These are phyloP conservation scores for Benitochromis conjunctus DNA, from an alignment of 2,113 vertebrate species.

Conservation along the genomic window DNA sequence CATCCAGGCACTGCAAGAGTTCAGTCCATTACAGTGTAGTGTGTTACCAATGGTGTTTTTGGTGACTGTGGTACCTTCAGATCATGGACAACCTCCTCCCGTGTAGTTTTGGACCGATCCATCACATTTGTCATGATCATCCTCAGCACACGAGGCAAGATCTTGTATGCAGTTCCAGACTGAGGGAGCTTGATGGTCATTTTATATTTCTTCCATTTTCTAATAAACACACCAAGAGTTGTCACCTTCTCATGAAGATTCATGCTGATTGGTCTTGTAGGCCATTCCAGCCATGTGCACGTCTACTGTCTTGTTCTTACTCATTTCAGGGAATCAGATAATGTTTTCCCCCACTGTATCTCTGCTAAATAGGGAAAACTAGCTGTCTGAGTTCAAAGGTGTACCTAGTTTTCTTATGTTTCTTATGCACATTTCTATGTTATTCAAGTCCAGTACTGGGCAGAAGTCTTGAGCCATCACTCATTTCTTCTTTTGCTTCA, in stretches of 20 bases:
- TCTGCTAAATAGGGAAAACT: neutral
- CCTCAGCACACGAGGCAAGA: neutral
- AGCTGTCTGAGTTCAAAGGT: neutral
- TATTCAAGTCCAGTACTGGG: neutral
- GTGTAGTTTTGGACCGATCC: neutral
- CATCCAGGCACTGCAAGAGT: rapidly evolving
- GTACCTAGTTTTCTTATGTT: neutral
- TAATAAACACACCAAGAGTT: neutral
- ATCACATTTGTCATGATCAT: neutral
- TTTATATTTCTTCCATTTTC: neutral
- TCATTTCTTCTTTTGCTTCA: neutral
- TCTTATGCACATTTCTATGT: neutral
- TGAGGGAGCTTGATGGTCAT: neutral
- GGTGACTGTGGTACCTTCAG: neutral
- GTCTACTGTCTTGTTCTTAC: neutral
- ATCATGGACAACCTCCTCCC: neutral
- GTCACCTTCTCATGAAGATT: neutral
- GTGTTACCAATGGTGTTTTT: neutral
- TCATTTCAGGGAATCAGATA: neutral
- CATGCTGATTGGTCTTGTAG: neutral
- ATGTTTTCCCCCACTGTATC: neutral
- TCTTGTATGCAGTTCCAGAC: neutral
- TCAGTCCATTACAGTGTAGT: neutral
- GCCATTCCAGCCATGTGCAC: neutral
- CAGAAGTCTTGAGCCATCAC: neutral